These are phyloP conservation scores for Drosophila setosimentum DNA, from an alignment of 2,888 invertebrate species.

Conservation along the genomic window DNA sequence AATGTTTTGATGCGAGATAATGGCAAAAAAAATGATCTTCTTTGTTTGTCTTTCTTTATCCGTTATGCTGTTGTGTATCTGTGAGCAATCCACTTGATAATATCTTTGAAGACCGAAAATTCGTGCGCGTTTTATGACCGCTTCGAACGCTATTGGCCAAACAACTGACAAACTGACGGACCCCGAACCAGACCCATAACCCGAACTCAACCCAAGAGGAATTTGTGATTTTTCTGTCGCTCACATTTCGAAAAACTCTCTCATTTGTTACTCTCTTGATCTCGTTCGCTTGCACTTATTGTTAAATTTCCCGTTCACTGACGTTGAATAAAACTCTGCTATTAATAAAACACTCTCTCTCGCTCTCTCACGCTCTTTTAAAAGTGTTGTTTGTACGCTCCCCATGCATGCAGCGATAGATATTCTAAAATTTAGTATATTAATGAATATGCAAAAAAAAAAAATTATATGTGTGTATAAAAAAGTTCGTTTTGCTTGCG, in stretches of 20 bases:
- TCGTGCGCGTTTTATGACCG: slow-evolving; percentile 59
- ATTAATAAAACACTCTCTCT: slow-evolving; percentile 6
- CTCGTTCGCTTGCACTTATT: not conserved
- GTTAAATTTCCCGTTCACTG: slow-evolving; percentile 24
- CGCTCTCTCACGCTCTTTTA: slow-evolving; percentile 3
- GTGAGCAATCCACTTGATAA: slow-evolving; percentile 27
- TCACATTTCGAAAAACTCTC: not conserved
- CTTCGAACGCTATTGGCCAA: slow-evolving; percentile 59
- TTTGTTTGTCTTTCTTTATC: slow-evolving; percentile 54
- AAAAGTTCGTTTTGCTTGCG: slow-evolving; percentile 3
- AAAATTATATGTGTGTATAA: not conserved
- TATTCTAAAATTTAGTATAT: slow-evolving; percentile 11
- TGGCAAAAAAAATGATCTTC: slow-evolving; percentile 30
- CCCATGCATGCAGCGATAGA: not conserved
- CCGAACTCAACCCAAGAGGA: slow-evolving; percentile 32
- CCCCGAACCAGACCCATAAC: slow-evolving; percentile 3
- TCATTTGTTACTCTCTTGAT: not conserved
- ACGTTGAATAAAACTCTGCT: not conserved
- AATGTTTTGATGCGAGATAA: slow-evolving; percentile 8
- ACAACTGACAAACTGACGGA: slow-evolving; percentile 46
- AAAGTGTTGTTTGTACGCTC: not conserved
- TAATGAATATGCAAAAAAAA: not conserved
- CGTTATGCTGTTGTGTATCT: slow-evolving; percentile 31
- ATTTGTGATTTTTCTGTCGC: slow-evolving; percentile 3
- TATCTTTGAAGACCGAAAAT: slow-evolving; percentile 42